phyloP scores from a whole-genome alignment of 2,113 vertebrate genomes.

The Ophthalmolycus amberensis region DNA sequence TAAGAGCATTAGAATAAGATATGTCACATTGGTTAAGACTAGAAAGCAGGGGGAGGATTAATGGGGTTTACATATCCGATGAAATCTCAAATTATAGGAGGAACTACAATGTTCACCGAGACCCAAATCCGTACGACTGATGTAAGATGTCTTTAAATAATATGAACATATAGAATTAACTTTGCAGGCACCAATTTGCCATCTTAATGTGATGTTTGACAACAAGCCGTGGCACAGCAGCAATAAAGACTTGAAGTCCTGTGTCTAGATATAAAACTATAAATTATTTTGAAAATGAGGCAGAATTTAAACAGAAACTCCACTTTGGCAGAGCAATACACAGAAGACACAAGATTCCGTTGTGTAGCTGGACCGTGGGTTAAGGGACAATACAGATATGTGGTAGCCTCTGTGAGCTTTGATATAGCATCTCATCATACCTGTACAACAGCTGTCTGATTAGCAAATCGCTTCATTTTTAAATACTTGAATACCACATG shows the following conservation, averaged over 20 bases:
- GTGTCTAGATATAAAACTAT: slow-evolving; percentile 21
- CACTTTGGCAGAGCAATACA: background rate
- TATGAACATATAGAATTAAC: background rate
- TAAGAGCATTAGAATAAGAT: background rate
- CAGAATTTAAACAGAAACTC: slow-evolving; percentile 73
- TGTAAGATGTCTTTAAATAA: background rate
- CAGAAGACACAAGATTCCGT: background rate
- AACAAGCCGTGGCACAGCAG: slow-evolving; percentile 34
- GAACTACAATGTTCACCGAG: background rate
- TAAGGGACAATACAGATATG: slow-evolving; percentile 14
- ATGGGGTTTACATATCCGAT: background rate
- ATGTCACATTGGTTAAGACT: too few relatives aligned
- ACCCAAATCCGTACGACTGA: accelerated
- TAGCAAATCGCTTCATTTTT: slow-evolving; percentile 22
- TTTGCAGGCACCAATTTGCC: background rate
- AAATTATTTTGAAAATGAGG: slow-evolving; percentile 15
- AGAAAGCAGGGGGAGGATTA: background rate
- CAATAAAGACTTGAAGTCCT: slow-evolving; percentile 19
- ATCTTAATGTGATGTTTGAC: background rate
- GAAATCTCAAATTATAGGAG: background rate
- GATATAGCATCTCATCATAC: slow-evolving; percentile 54
- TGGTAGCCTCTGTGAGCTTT: slow-evolving; percentile 24
- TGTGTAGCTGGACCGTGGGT: background rate
- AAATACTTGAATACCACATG: background rate
- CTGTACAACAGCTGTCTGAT: slow-evolving; percentile 52